These are phyloP conservation scores for Tragulus kanchil DNA, from an alignment of 2,113 vertebrate genomes.

Conservation along the genomic window DNA sequence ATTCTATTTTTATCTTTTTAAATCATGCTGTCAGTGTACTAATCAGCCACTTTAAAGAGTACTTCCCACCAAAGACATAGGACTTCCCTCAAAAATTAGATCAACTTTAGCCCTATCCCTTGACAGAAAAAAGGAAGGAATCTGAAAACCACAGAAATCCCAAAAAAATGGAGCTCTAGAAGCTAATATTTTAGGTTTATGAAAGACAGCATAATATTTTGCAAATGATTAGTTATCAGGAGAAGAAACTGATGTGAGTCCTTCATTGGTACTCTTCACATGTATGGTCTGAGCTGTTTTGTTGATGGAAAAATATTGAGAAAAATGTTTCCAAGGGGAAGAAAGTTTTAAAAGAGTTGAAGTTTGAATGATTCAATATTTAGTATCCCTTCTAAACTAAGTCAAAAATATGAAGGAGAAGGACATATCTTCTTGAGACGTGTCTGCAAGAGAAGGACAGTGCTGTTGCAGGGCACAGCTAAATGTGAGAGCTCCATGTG, in stretches of 20 bases:
- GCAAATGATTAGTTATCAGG: not conserved
- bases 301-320: not conserved
- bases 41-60: not conserved
- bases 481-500: not conserved
- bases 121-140: not conserved
- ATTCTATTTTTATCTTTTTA: not conserved
- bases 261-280: not conserved
- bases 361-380: not conserved
- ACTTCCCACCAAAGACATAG: not conserved
- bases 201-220: not conserved
- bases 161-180: not conserved
- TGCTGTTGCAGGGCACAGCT: accelerated
- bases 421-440: not conserved
- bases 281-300: not conserved
- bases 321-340: not conserved
- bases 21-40: not conserved
- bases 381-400: not conserved
- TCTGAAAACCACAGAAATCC: not conserved
- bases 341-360: not conserved
- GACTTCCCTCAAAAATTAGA: not conserved
- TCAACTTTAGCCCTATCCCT: not conserved
- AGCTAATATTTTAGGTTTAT: not conserved
- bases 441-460: too few relatives aligned
- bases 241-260: too few relatives aligned
- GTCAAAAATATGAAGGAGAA: not conserved